Evolutionary conservation across 2,888 invertebrate species (phyloP).

Genomic region (Bibio marci): DNA sequence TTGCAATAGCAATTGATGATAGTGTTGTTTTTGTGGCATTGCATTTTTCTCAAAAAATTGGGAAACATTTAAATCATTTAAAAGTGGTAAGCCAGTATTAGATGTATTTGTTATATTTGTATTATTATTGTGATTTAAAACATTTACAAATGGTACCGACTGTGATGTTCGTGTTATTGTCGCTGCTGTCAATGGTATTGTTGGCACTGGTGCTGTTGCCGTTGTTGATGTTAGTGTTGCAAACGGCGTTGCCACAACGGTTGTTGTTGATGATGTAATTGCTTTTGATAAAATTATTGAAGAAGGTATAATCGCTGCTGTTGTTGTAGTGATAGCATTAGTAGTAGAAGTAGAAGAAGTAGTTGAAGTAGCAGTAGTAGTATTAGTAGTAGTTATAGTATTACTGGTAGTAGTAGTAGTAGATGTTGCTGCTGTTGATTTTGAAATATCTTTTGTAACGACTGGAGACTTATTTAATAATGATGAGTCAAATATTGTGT

Average conservation of each 20-base stretch:
- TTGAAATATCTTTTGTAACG: too few relatives aligned
- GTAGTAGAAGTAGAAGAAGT: not conserved
- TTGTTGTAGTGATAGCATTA: not conserved
- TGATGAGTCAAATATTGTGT: too few relatives aligned
- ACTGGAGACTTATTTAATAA: too few relatives aligned
- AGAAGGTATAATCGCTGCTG: too few relatives aligned
- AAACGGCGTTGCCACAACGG: constrained; percentile 6
- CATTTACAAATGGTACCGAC: not conserved
- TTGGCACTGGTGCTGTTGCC: not conserved
- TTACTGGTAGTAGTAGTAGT: not conserved
- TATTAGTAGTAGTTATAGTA: too few relatives aligned
- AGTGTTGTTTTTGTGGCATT: too few relatives aligned
- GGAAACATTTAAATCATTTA: too few relatives aligned
- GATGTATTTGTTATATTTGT: too few relatives aligned
- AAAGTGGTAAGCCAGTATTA: too few relatives aligned
- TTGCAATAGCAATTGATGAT: constrained; percentile 3
- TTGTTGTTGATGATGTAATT: constrained; percentile 8
- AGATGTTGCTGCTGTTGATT: not conserved
- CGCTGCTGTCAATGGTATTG: not conserved
- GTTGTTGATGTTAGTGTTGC: constrained; percentile 2
- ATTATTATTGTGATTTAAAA: not conserved
- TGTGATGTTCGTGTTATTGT: not conserved
- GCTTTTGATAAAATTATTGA: too few relatives aligned
- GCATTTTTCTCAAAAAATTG: too few relatives aligned
- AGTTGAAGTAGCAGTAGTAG: not conserved